Evolutionary conservation across 1,140 invertebrate species (phyloP).

Genomic region (Ephestia elutella): DNA sequence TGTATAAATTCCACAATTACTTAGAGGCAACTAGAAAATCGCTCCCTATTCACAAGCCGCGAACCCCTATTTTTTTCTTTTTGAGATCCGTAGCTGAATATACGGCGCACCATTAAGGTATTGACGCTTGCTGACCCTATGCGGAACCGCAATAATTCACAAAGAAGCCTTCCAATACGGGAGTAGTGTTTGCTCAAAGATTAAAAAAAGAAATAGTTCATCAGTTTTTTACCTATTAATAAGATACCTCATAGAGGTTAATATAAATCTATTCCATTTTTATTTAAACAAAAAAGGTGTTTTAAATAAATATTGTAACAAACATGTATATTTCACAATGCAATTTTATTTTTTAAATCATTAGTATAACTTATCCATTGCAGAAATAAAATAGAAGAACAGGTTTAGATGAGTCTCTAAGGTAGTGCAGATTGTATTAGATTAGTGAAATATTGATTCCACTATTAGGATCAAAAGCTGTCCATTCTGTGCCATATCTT

Average conservation of each 20-base stretch:
- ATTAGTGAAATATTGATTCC: too few relatives aligned
- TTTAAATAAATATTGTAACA: too few relatives aligned
- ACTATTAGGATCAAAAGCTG: too few relatives aligned
- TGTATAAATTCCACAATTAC: not conserved
- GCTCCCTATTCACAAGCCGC: conserved; percentile 14
- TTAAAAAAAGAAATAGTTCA: conserved; percentile 13
- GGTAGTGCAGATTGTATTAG: too few relatives aligned
- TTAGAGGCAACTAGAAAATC: not conserved
- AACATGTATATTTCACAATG: too few relatives aligned
- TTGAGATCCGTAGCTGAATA: conserved; percentile 45
- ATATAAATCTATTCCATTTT: not conserved
- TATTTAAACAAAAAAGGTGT: too few relatives aligned
- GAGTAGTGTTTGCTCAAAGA: conserved; percentile 37
- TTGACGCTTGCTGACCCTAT: conserved; percentile 42
- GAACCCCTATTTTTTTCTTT: conserved; percentile 46
- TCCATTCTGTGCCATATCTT: too few relatives aligned
- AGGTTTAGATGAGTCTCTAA: too few relatives aligned
- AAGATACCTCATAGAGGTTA: not conserved
- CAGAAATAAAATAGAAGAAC: too few relatives aligned
- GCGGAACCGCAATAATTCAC: conserved; percentile 63
- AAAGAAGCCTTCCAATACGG: conserved; percentile 57
- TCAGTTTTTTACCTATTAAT: conserved; percentile 16
- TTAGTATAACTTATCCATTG: too few relatives aligned
- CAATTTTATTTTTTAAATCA: too few relatives aligned
- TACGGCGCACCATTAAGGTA: conserved; percentile 56